Percentiles rank a stretch among this genome's conserved stretches.
phyloP scores from a whole-genome alignment of 37 sponge, comb jelly and placozoan species.

The Halisarca cf. caerulea region DNA sequence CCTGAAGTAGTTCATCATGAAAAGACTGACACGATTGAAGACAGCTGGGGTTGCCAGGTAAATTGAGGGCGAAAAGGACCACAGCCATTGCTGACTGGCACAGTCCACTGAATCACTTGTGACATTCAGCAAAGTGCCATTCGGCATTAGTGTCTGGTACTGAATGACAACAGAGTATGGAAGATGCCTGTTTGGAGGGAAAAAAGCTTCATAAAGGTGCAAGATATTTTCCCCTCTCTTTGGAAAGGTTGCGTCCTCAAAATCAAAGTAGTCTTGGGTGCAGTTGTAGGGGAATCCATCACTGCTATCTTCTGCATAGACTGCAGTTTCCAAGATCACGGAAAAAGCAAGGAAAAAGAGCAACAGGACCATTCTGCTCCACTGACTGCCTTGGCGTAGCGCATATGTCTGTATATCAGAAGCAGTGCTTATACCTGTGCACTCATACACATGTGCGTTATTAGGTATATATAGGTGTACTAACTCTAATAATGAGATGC shows the following conservation, averaged over 20 bases:
- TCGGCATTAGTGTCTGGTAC: not conserved
- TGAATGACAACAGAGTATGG: not conserved
- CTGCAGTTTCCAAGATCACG: no score
- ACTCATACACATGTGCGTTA: no score
- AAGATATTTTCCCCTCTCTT: not conserved
- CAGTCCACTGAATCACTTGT: not conserved
- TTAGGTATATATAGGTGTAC: no score
- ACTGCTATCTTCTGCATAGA: not conserved
- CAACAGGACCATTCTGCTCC: no score
- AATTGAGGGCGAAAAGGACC: not conserved
- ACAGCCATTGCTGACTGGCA: not conserved
- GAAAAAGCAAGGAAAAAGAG: no score
- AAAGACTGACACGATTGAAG: not conserved
- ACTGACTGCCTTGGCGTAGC: no score
- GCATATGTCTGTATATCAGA: no score
- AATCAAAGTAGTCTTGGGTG: not conserved
- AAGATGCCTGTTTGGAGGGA: not conserved
- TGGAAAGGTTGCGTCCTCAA: not conserved
- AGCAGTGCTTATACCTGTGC: no score
- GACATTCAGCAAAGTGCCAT: not conserved
- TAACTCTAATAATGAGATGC: no score
- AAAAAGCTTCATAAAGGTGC: not conserved
- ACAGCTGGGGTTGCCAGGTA: not conserved
- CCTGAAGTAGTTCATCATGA: not conserved
- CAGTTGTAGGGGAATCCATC: not conserved